Percentiles rank a stretch among this genome's conserved stretches.
These are phyloP conservation scores for Mungos mungo DNA, from an alignment of 2,113 vertebrate species.

Conservation along the genomic window DNA sequence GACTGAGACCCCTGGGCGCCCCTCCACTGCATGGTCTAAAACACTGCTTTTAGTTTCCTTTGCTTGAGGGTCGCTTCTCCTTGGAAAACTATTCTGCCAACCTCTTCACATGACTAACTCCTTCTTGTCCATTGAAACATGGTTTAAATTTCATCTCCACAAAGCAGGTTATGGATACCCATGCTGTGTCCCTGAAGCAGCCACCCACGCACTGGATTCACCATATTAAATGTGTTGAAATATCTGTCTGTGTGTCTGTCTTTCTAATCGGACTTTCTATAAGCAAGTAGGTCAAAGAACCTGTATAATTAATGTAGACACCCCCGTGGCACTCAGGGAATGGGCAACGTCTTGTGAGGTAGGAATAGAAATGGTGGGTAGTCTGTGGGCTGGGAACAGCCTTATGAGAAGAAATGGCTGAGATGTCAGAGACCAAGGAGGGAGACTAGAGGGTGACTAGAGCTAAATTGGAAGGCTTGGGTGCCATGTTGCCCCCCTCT, in stretches of 20 bases:
- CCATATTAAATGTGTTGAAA: not conserved
- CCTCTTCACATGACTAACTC: not conserved
- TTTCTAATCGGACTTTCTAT: not conserved
- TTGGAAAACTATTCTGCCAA: not conserved
- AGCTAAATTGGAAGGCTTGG: not conserved
- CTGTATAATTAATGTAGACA: not conserved
- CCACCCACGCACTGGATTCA: not conserved
- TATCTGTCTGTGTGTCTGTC: not conserved
- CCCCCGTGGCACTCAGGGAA: not conserved
- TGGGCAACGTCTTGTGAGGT: too few species aligned
- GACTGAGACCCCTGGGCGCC: too few species aligned
- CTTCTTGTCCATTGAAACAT: not conserved
- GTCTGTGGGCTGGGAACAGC: not conserved
- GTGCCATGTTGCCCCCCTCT: accelerated
- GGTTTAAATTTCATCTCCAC: not conserved
- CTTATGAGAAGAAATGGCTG: not conserved
- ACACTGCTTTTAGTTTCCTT: not conserved
- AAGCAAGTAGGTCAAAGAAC: not conserved
- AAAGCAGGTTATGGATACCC: not conserved
- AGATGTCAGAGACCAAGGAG: too few species aligned
- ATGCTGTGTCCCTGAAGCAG: accelerated
- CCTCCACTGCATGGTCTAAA: accelerated
- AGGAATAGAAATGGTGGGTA: not conserved
- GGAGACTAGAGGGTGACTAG: too few species aligned
- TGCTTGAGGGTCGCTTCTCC: not conserved